These are phyloP conservation scores for Acipenser ruthenus DNA, from an alignment of 2,797 vertebrate genomes.

Conservation along the genomic window DNA sequence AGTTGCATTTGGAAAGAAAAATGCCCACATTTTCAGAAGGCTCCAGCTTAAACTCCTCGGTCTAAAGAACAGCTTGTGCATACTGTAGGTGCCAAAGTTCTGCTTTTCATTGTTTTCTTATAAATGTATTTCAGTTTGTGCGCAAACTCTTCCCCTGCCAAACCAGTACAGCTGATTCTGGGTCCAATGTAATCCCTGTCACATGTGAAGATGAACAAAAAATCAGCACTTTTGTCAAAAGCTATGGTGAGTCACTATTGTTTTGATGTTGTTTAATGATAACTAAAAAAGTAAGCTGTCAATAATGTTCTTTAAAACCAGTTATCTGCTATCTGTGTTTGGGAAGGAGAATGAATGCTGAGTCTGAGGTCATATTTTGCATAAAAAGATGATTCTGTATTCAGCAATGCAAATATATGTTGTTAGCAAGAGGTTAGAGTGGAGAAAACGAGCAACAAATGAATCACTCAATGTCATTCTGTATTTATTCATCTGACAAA, in stretches of 20 bases:
- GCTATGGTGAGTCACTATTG: slow-evolving; percentile 34
- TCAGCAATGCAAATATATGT: no score
- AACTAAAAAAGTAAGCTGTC: neutral
- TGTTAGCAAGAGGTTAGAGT: no score
- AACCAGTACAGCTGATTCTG: slow-evolving; percentile 35
- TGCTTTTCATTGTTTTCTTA: neutral
- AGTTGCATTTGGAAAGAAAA: neutral
- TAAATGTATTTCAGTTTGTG: slow-evolving; percentile 43
- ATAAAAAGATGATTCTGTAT: no score
- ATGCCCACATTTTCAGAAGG: neutral
- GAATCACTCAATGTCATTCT: no score
- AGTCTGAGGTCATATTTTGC: no score
- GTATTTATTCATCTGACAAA: no score
- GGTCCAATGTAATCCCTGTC: slow-evolving; percentile 8
- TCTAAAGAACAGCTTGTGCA: no score
- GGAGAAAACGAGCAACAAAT: no score
- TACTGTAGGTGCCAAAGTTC: no score
- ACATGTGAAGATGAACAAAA: slow-evolving; percentile 13
- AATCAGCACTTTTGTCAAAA: slow-evolving; percentile 7
- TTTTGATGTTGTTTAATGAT: neutral
- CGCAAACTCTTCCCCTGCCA: slow-evolving; percentile 62
- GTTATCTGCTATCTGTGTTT: neutral
- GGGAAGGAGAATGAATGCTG: no score
- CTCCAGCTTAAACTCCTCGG: no score
- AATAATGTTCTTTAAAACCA: neutral